Base-by-base conservation (phyloP, 2,113 vertebrate species). In the Orthonyx spaldingii region DNA sequence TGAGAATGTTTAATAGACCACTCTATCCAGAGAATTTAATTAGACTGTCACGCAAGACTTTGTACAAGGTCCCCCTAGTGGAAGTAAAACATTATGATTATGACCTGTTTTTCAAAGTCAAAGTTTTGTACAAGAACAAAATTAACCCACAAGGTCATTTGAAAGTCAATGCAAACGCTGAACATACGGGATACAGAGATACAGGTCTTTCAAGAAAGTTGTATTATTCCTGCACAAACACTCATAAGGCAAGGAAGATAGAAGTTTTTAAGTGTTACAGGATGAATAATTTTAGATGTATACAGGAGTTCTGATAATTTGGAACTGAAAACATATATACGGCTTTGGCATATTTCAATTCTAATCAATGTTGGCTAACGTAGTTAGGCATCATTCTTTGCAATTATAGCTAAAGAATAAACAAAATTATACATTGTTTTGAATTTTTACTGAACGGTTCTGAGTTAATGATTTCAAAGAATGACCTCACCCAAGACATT, bases 71-170 rank as follows among this genome's bases (percentile, higher is more conserved):
- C 50, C 69, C 85, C 78, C 56, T 86, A 63, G 61, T 88, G 56
- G n/a, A 86, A 37, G 66, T 71, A 96, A 68, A 69, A 89, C 44
- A 39, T 82, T 32, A 50, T 28, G 87, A 76, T 86, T 91, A 95
- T 56, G 50, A 96, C 44, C 20, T 8, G 8, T 41, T 85, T 96
- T 88, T 94, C 49, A 89, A 94, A 83, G 72, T 77, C 75, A 57
- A 81, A 91, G n/a, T 24, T 76, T 42, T 59, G 56, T 64, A 80
- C 13, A 68, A 39, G 55, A 85, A 55, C 14, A 50, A 91, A 70
- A 88, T 66, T 95, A 94, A 95, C 70, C 89, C 59, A 41, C 12
- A 96, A 96, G 77, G 88, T 92, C 56, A 96, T 32, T 15, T 90
- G 28, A 89, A 91, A 84, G 84, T 94, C 74, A 97, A 33, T 64